Evolutionary conservation across 2,113 vertebrate genomes (phyloP), one percentile per base, ranked within the genome.

Genomic region (Lepus europaeus): DNA sequence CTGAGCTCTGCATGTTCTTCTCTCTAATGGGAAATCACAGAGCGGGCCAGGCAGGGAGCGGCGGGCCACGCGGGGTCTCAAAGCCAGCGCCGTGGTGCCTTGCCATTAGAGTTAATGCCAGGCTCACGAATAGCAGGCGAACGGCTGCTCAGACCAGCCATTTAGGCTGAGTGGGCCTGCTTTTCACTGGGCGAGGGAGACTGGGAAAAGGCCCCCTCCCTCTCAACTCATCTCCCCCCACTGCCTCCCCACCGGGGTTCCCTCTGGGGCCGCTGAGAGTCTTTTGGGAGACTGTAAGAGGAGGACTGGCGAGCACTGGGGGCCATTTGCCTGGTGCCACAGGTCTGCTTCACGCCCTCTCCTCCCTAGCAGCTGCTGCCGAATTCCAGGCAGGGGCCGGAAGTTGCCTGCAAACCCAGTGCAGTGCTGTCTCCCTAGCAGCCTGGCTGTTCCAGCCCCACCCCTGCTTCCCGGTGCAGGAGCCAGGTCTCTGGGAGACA

Each of bases 1-100:
- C 81, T 64, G 68, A 72, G 23, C 63, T 74, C 89, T 91, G 53
- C 23, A 0, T 17, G 72, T 51, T 90, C 83, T 51, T 90, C 83
- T 92, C 85, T 36, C 85, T 89, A 88, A 84, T 85, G 83, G 84
- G 72, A 93, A 94, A 81, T 78, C 89, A 61, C 68, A 81, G 63
- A 91, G 90, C 53, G 56, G 19, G 59, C 83, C 0, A 0, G 80
- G 89, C 61, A 82, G 73, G n/a, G 64, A 29, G 78, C 5, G 0
- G 73, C 74, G 77, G 87, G 84, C 74, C 31, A 3, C 20, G 66
- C 36, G 73, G 85, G 45, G 36, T 49, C 12, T 89, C 86, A 19
- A 69, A 73, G 88, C n/a, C 78, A 61, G 86, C 89, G 33, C 69
- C 36, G 0, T 0, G 0, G n/a, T 63, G 84, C 33, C 78, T 66